A percentile compares a stretch with the other conserved stretches of the same genome.
Evolutionary conservation across 1,140 invertebrate genomes (phyloP).

Genomic region (Anoplophora glabripennis): DNA sequence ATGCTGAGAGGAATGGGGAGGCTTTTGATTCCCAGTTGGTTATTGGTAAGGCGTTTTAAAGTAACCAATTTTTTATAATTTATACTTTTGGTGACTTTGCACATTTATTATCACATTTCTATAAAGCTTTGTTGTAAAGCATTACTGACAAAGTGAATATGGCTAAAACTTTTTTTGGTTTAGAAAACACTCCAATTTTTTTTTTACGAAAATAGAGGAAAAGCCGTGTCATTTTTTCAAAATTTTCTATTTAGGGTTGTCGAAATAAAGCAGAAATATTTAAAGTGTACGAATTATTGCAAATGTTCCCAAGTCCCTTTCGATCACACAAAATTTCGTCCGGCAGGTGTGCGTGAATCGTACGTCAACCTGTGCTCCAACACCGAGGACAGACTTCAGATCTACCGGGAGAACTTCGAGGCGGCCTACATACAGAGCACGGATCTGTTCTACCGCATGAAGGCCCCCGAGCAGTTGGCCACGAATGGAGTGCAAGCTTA

Average conservation of each 20-base stretch:
- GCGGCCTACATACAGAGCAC: slow-evolving; percentile 92
- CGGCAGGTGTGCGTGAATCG: slow-evolving; percentile 52
- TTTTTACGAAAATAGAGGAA: too few species aligned
- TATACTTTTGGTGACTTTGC: too few species aligned
- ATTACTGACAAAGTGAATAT: too few species aligned
- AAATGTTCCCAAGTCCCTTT: background rate
- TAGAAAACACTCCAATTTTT: too few species aligned
- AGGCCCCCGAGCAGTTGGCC: slow-evolving; percentile 85
- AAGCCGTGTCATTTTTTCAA: too few species aligned
- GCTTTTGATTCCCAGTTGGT: slow-evolving; percentile 96
- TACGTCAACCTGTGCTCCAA: slow-evolving; percentile 93
- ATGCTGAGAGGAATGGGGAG: slow-evolving; percentile 94
- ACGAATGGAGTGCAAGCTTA: slow-evolving; percentile 94
- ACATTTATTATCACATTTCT: too few species aligned
- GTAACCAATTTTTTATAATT: background rate
- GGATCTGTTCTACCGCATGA: slow-evolving; percentile 88
- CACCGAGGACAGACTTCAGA: slow-evolving; percentile 87
- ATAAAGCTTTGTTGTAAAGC: too few species aligned
- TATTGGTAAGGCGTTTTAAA: slow-evolving; percentile 64
- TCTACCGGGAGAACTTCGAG: slow-evolving; percentile 97
- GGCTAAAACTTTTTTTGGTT: too few species aligned
- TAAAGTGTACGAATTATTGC: background rate
- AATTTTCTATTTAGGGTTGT: too few species aligned
- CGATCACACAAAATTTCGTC: background rate
- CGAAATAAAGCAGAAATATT: background rate